A percentile compares a stretch with the other conserved stretches of the same genome.
phyloP scores from a whole-genome alignment of 2,888 invertebrate species.

The Margaritifera margaritifera region DNA sequence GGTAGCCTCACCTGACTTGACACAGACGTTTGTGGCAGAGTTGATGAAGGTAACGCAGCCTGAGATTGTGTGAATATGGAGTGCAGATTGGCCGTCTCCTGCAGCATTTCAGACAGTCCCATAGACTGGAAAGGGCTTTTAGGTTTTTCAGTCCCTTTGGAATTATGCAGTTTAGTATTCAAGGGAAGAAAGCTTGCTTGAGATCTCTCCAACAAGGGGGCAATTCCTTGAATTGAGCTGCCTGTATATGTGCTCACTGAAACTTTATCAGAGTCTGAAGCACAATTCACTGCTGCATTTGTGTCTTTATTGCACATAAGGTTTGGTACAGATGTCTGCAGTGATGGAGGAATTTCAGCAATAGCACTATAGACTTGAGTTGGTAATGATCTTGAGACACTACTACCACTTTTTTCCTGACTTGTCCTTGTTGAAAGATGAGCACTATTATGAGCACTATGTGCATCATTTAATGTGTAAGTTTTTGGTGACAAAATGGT shows the following conservation, averaged over 20 bases:
- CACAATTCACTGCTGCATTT: constrained; percentile 30
- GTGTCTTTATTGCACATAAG: constrained; percentile 37
- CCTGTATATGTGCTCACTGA: too few species aligned
- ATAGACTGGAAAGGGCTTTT: constrained; percentile 33
- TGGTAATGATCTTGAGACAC: not conserved
- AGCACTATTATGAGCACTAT: constrained; percentile 11
- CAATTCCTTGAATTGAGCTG: too few species aligned
- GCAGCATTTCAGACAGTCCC: constrained; percentile 41
- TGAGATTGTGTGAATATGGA: constrained; percentile 11
- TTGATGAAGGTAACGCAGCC: not conserved
- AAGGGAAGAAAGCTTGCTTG: too few species aligned
- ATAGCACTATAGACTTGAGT: not conserved
- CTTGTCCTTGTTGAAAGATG: constrained; percentile 4
- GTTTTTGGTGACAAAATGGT: constrained; percentile 36
- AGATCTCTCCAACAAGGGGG: too few species aligned
- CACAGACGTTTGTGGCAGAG: too few species aligned
- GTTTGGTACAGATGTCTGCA: too few species aligned
- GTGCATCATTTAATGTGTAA: constrained; percentile 17
- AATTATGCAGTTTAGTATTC: too few species aligned
- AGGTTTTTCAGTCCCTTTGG: constrained; percentile 18
- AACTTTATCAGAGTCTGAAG: not conserved
- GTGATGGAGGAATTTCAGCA: not conserved
- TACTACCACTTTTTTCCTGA: not conserved
- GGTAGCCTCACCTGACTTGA: too few species aligned
- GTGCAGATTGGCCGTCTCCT: constrained; percentile 33